phyloP scores from a whole-genome alignment of 2,797 vertebrate genomes.

The Mormyrus hasselquistii region DNA sequence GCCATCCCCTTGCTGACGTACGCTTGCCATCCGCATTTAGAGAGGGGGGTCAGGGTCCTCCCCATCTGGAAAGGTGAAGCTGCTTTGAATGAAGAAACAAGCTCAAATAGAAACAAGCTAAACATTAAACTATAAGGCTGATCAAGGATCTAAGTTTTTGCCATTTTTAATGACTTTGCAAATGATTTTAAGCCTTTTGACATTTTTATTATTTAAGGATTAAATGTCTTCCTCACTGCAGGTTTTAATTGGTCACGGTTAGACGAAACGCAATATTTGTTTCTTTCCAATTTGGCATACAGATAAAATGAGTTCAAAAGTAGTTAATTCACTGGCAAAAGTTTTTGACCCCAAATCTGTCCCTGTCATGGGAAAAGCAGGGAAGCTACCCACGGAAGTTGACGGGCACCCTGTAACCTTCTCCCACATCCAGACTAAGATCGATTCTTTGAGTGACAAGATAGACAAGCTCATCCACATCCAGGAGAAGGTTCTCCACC shows the following conservation, averaged over 20 bases:
- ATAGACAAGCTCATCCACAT: slow-evolving; percentile 76
- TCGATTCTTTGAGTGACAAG: slow-evolving; percentile 75
- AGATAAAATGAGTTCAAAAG: slow-evolving; percentile 53
- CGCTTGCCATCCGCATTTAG: slow-evolving; percentile 60
- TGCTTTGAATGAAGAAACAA: slow-evolving; percentile 37
- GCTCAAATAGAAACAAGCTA: slow-evolving; percentile 18
- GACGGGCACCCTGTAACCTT: slow-evolving; percentile 48
- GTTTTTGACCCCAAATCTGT: slow-evolving; percentile 44
- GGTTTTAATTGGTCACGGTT: neutral
- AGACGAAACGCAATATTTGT: neutral
- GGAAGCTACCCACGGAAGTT: slow-evolving; percentile 27
- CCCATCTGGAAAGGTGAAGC: slow-evolving; percentile 48
- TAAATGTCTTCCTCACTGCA: neutral
- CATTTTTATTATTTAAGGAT: slow-evolving; percentile 29
- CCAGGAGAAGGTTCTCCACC: slow-evolving; percentile 74
- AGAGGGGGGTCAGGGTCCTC: slow-evolving; percentile 55
- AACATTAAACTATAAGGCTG: neutral
- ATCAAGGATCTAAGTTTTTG: neutral
- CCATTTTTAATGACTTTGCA: slow-evolving; percentile 26
- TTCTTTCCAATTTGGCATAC: neutral
- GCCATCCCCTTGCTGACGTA: slow-evolving; percentile 60
- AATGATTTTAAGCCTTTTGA: slow-evolving; percentile 33
- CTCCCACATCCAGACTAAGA: slow-evolving; percentile 67
- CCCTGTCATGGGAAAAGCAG: neutral
- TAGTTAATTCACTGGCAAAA: slow-evolving; percentile 56